Base-by-base conservation (phyloP, 2,888 invertebrate species). In the Thysanoteuthis rhombus region DNA sequence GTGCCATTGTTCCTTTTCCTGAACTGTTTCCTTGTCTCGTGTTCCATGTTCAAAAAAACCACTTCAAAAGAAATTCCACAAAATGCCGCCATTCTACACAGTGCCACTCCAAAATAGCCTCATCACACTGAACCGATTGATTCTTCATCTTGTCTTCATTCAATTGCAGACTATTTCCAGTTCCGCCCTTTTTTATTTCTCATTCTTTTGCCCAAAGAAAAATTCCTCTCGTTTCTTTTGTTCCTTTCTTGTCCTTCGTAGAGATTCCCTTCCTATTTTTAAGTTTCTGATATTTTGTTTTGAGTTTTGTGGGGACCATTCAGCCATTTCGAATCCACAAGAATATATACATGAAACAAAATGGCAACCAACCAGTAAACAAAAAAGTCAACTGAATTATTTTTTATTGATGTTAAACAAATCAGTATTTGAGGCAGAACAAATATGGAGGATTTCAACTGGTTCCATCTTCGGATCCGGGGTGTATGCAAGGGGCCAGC, bases 1-100 rank as follows among this genome's bases (percentile, higher is more conserved):
- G n/a, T n/a, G 75, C n/a, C 75, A n/a, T 75, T 75, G 75, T 75
- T 75, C 75, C n/a, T 75, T n/a, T 75, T 75, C n/a, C n/a, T n/a
- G 12, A 75, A n/a, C 75, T 75, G 75, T 75, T 75, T 52, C 25
- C 52, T 52, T 25, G 52, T 52, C 52, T 52, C 6, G 52, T 52
- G 22, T 52, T 52, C 28, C 52, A 25, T 75, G n/a, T n/a, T n/a
- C 0, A 75, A 75, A 75, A 58, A 75, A n/a, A 75, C n/a, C 32
- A 75, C 75, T n/a, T 75, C 75, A 75, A 75, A 75, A 75, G 75
- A 75, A 75, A n/a, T 75, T 75, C 25, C 52, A 52, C 22, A 52
- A 52, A 52, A 52, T 52, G 52, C 52, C 25, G 52, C 32, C 75
- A 75, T 75, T 75, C n/a, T 75, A n/a, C 75, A 75, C 75, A n/a